A percentile compares a stretch with the other conserved stretches of the same genome.
phyloP scores from a whole-genome alignment of 2,797 vertebrate genomes.

The Lophius americanus region DNA sequence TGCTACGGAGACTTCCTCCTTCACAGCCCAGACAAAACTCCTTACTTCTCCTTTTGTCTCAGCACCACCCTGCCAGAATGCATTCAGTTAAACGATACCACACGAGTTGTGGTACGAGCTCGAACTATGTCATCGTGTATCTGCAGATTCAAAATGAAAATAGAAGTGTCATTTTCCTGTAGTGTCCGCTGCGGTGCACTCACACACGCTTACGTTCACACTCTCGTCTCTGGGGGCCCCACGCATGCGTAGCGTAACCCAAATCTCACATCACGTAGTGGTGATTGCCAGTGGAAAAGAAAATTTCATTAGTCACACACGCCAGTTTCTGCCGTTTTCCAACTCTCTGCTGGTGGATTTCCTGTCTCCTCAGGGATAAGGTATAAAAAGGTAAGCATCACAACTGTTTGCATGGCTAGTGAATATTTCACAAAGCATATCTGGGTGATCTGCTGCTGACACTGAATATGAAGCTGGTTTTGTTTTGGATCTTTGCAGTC shows the following conservation, averaged over 20 bases:
- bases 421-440: slow-evolving; percentile 53
- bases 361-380: slow-evolving; percentile 88
- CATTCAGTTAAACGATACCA: slow-evolving; percentile 75
- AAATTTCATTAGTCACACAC: slow-evolving; percentile 93
- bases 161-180: slow-evolving; percentile 92
- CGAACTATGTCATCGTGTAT: slow-evolving; percentile 57
- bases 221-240: slow-evolving; percentile 75
- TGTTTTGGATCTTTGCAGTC: slow-evolving; percentile 79
- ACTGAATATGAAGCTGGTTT: slow-evolving; percentile 74
- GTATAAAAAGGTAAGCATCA: slow-evolving; percentile 88
- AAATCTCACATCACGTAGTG: slow-evolving; percentile 75
- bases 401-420: slow-evolving; percentile 76
- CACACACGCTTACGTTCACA: slow-evolving; percentile 84
- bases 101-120: slow-evolving; percentile 47
- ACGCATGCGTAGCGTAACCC: slow-evolving; percentile 63
- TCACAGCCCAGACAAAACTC: neutral
- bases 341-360: slow-evolving; percentile 87
- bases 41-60: slow-evolving; percentile 3
- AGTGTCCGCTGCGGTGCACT: slow-evolving; percentile 90
- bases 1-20: neutral
- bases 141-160: slow-evolving; percentile 88
- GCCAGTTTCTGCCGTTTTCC: slow-evolving; percentile 92
- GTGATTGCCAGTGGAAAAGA: slow-evolving; percentile 95
- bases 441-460: slow-evolving; percentile 39
- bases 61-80: neutral